These are phyloP conservation scores for Tineola bisselliella DNA, from an alignment of 2,888 invertebrate genomes.

Conservation along the genomic window DNA sequence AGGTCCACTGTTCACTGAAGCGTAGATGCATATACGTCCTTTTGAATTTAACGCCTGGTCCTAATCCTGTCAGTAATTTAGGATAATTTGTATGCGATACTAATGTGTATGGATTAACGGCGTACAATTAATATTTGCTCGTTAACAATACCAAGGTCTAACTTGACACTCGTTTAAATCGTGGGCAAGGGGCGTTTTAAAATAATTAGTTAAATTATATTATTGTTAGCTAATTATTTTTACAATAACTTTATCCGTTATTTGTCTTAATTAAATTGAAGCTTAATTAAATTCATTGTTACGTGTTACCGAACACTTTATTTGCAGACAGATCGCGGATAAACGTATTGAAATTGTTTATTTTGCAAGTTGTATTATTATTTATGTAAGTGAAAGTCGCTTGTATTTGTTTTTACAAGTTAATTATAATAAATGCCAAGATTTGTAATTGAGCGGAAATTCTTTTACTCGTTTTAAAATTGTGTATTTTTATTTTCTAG, in stretches of 20 bases:
- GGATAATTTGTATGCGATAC: no score
- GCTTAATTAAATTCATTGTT: background rate
- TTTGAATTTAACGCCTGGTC: no score
- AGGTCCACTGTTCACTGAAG: no score
- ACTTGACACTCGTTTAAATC: no score
- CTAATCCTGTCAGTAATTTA: no score
- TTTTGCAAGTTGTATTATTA: conserved; percentile 35
- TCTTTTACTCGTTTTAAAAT: conserved; percentile 55
- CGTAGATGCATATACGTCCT: no score
- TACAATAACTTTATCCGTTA: background rate
- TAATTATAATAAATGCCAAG: background rate
- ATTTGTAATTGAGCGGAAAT: background rate
- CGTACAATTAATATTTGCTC: no score
- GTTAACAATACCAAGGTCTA: no score
- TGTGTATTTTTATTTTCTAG: conserved; percentile 68
- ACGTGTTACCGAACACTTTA: background rate
- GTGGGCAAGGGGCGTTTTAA: background rate
- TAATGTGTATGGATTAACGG: no score
- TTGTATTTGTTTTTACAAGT: conserved; percentile 54
- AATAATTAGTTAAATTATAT: background rate
- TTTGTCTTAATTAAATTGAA: background rate
- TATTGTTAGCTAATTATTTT: background rate
- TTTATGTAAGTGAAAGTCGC: conserved; percentile 66
- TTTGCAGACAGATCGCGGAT: no score
- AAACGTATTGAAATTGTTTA: no score